Conservation (phyloP, 2,113 vertebrate genomes). For the Stigmatopora nigra region DNA sequence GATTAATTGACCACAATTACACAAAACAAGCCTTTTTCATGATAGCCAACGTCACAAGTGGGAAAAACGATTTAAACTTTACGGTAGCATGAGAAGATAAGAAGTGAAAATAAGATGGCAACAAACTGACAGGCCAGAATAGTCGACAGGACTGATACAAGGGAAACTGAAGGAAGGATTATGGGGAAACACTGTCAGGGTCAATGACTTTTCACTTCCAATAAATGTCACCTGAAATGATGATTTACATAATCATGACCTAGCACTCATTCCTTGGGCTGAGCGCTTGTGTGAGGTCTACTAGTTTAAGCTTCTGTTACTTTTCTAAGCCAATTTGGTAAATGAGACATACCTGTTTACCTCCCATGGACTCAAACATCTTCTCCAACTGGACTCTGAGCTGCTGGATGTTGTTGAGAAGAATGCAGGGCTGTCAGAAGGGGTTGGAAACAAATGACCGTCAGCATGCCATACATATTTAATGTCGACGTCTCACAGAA, state of each 20-base stretch:
- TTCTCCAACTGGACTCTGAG: constrained; percentile 93
- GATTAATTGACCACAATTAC: not conserved
- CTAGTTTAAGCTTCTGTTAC: constrained; percentile 8
- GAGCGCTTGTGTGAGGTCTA: constrained; percentile 1
- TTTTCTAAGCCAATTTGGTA: not conserved
- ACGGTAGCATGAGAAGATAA: not conserved
- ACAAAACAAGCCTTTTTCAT: not conserved
- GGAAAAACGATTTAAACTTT: constrained; percentile 12
- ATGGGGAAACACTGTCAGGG: constrained; percentile 19
- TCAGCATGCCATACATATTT: constrained; percentile 5
- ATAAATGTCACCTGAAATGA: constrained; percentile 27
- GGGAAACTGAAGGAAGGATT: constrained; percentile 10
- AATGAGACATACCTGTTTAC: constrained; percentile 81
- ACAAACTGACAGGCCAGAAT: constrained; percentile 25
- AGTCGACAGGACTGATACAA: constrained; percentile 14
- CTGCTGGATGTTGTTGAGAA: constrained; percentile 97
- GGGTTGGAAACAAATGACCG: constrained; percentile 1
- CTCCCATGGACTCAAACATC: constrained; percentile 99
- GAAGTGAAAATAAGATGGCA: constrained; percentile 10
- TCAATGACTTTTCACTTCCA: constrained; percentile 44
- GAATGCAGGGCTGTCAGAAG: constrained; percentile 82
- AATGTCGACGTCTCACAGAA: not conserved
- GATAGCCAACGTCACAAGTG: constrained; percentile 3
- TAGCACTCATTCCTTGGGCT: constrained; percentile 14
- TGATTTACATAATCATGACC: constrained; percentile 31